Evolutionary conservation across 2,797 vertebrate species (phyloP).

Genomic region (Naso thynnoides): DNA sequence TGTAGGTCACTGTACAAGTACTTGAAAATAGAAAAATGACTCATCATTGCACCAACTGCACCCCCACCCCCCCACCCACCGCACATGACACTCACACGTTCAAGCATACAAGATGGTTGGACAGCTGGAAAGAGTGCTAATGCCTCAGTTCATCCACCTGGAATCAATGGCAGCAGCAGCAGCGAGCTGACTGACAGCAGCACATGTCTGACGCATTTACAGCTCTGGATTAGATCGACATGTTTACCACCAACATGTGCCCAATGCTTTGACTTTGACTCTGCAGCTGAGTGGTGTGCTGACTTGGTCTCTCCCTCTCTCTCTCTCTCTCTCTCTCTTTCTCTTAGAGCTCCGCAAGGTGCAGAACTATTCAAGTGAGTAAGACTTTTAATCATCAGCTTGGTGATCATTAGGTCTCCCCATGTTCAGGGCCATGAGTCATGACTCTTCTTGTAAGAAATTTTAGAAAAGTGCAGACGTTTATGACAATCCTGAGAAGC

Average conservation of each 20-base stretch:
- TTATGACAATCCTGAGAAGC: neutral
- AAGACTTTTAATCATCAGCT: neutral
- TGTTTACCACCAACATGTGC: slow-evolving; percentile 54
- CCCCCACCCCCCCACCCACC: no score
- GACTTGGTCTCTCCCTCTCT: neutral
- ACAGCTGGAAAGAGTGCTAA: slow-evolving; percentile 65
- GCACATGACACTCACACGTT: slow-evolving; percentile 11
- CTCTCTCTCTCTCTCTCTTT: slow-evolving; percentile 14
- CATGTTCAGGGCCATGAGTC: neutral
- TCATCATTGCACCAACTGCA: slow-evolving; percentile 42
- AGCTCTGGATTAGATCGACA: slow-evolving; percentile 39
- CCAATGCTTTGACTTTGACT: slow-evolving; percentile 57
- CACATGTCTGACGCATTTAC: slow-evolving; percentile 57
- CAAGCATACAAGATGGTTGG: slow-evolving; percentile 46
- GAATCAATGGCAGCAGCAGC: slow-evolving; percentile 25
- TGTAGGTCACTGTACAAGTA: slow-evolving; percentile 53
- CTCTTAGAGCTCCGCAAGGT: slow-evolving; percentile 83
- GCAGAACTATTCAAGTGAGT: slow-evolving; percentile 86
- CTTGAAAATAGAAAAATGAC: slow-evolving; percentile 64
- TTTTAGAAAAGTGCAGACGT: neutral
- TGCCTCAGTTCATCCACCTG: slow-evolving; percentile 44
- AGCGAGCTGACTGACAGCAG: slow-evolving; percentile 63
- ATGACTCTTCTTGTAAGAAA: neutral
- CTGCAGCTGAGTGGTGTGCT: slow-evolving; percentile 19
- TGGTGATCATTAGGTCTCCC: neutral